phyloP scores from a whole-genome alignment of 2,888 invertebrate genomes.

The Dicranocentrus wangi region DNA sequence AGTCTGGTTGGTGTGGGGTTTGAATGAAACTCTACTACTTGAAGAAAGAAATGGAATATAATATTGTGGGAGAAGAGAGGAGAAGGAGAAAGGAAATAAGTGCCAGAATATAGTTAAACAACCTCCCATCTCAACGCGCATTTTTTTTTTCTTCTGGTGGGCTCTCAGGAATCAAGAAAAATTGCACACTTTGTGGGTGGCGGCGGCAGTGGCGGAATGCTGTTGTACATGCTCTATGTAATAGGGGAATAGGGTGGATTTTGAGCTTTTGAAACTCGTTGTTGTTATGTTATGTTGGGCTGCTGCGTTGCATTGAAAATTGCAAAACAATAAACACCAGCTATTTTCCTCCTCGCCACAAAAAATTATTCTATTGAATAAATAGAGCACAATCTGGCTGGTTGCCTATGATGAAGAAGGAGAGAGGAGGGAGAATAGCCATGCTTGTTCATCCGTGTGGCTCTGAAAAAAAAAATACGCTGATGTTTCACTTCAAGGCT shows the following conservation, averaged over 20 bases:
- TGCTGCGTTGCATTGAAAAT: neutral
- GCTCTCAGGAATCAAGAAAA: constrained; percentile 49
- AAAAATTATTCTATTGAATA: neutral
- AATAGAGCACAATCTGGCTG: too few species aligned
- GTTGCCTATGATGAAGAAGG: neutral
- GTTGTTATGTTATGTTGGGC: too few species aligned
- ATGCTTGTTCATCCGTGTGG: constrained; percentile 5
- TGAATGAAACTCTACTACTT: too few species aligned
- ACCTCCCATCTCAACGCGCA: constrained; percentile 38
- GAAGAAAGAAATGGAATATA: too few species aligned
- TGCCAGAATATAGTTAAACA: constrained; percentile 29
- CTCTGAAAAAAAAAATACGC: too few species aligned
- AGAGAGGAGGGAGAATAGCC: neutral
- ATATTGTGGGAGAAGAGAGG: neutral
- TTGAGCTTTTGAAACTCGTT: too few species aligned
- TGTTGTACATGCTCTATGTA: neutral
- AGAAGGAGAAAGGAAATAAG: neutral
- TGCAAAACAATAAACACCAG: neutral
- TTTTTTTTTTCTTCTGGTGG: constrained; percentile 12
- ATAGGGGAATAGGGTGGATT: neutral
- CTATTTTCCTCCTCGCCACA: neutral
- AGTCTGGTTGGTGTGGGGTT: neutral
- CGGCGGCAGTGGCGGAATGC: constrained; percentile 7
- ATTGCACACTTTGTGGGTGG: constrained; percentile 18
- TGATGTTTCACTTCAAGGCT: neutral